These are phyloP conservation scores for Phalacrocorax carbo DNA, from an alignment of 2,113 vertebrate genomes.

Conservation along the genomic window DNA sequence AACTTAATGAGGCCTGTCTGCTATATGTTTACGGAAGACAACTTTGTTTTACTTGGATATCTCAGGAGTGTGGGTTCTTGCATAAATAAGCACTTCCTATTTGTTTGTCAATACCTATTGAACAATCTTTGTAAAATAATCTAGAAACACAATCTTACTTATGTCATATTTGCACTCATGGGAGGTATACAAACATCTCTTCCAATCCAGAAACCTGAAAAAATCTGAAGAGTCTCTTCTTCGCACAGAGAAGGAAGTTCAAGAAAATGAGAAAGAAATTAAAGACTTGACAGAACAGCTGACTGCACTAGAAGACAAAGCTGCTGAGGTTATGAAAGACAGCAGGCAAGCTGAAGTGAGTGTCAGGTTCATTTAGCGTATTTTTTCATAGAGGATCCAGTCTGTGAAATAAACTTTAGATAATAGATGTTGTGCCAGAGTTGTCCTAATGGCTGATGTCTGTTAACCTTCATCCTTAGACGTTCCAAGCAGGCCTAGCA, in stretches of 20 bases:
- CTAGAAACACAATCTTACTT: not conserved
- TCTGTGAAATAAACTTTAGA: not conserved
- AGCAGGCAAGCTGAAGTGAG: slow-evolving; percentile 85
- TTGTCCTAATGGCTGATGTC: not conserved
- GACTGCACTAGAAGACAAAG: slow-evolving; percentile 86
- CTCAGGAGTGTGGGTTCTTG: too few relatives aligned
- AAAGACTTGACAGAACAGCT: slow-evolving; percentile 78
- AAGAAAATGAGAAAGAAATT: slow-evolving; percentile 78
- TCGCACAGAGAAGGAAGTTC: slow-evolving; percentile 80
- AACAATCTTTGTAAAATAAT: not conserved
- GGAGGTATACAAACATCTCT: not conserved
- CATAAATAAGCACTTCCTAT: not conserved
- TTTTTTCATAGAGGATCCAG: not conserved
- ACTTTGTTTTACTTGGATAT: not conserved
- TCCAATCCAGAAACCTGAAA: slow-evolving; percentile 84
- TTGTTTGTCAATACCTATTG: not conserved
- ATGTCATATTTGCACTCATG: not conserved
- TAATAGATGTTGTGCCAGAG: not conserved
- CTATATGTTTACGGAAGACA: not conserved
- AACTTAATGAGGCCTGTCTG: not conserved
- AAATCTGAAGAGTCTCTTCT: slow-evolving; percentile 83
- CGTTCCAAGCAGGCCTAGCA: not conserved
- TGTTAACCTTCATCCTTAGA: not conserved
- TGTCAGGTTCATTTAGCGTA: not conserved
- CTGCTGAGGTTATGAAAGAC: slow-evolving; percentile 79